These are phyloP conservation scores for Amorpha juglandis DNA, from an alignment of 2,888 invertebrate genomes.

Conservation along the genomic window DNA sequence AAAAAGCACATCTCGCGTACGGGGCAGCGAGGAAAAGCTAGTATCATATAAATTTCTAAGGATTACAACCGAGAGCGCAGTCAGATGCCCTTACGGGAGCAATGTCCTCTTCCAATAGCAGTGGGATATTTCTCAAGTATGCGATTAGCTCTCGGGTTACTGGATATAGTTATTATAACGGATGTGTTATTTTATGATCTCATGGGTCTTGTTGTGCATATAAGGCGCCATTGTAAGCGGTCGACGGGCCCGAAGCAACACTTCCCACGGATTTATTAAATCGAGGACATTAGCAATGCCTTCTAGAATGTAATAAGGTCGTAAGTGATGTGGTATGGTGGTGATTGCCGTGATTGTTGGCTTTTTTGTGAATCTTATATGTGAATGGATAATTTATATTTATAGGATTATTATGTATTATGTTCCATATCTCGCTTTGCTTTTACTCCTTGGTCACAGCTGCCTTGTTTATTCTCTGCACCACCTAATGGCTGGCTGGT, in stretches of 20 bases:
- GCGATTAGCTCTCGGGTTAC: conserved; percentile 20
- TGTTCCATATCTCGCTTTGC: too few species aligned
- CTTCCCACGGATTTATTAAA: conserved; percentile 68
- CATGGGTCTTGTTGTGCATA: conserved; percentile 39
- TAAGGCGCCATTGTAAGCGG: conserved; percentile 45
- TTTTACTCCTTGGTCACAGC: too few species aligned
- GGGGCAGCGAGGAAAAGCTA: too few species aligned
- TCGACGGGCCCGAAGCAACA: conserved; percentile 48
- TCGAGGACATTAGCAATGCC: conserved; percentile 55
- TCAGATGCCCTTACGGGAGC: not conserved
- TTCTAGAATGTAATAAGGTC: conserved; percentile 26
- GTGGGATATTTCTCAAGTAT: conserved; percentile 14
- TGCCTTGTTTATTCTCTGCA: too few species aligned
- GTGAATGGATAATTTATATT: too few species aligned
- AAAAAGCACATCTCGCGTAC: too few species aligned
- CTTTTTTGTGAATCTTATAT: too few species aligned
- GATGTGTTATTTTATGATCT: conserved; percentile 44
- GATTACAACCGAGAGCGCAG: not conserved
- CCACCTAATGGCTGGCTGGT: too few species aligned
- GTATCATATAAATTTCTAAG: too few species aligned
- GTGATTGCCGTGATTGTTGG: too few species aligned
- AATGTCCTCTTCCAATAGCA: not conserved
- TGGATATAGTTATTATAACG: conserved; percentile 42
- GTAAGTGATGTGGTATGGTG: not conserved
- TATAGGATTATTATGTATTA: too few species aligned